Conservation (phyloP, 2,113 vertebrate genomes). For the Ictidomys tridecemlineatus region DNA sequence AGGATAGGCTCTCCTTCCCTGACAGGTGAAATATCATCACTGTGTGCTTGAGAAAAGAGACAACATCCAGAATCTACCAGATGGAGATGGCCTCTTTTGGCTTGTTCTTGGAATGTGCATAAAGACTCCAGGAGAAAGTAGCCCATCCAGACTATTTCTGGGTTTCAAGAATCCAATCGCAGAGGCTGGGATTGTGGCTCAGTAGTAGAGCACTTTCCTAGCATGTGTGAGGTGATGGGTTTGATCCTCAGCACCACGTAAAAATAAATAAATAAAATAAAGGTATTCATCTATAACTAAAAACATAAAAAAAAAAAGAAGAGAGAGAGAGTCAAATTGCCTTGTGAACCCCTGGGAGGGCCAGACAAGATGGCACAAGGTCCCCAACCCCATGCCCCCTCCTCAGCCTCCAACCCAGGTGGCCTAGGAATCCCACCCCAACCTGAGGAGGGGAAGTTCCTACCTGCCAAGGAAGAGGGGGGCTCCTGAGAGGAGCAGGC, state of each 20-base stretch:
- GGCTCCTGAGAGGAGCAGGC: not conserved
- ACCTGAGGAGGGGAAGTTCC: not conserved
- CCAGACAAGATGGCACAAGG: accelerated
- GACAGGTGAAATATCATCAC: not conserved
- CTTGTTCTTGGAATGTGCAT: not conserved
- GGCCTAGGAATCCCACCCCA: not conserved
- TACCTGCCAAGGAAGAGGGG: not conserved
- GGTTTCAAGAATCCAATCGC: not conserved
- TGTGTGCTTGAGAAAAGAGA: not conserved
- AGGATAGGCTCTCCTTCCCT: not conserved
- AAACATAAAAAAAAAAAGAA: no score
- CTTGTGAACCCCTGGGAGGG: not conserved
- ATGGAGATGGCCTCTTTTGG: accelerated
- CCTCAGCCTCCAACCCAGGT: not conserved
- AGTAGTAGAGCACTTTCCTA: no score
- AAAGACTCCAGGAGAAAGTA: not conserved
- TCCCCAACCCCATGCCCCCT: accelerated
- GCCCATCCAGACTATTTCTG: not conserved
- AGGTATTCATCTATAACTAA: no score
- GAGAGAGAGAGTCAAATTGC: not conserved
- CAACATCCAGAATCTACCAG: not conserved
- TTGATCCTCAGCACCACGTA: no score
- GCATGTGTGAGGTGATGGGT: no score
- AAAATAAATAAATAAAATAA: no score
- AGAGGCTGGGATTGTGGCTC: no score